These are phyloP conservation scores for Hypercompe scribonia DNA, from an alignment of 2,888 invertebrate genomes.

Conservation along the genomic window DNA sequence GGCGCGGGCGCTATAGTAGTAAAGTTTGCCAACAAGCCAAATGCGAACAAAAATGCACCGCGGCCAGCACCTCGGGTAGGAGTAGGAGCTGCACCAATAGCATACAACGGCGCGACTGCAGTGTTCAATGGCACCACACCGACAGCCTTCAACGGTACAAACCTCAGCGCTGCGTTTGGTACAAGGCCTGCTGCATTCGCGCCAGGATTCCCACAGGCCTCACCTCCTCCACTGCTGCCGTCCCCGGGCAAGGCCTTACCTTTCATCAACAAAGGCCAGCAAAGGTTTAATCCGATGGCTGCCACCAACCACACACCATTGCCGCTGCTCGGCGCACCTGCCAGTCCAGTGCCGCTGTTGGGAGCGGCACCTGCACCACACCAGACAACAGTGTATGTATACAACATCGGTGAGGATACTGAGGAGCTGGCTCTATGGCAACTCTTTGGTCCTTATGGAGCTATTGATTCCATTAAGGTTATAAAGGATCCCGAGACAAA, in stretches of 20 bases:
- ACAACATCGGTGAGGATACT: conserved; percentile 84
- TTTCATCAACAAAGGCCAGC: conserved; percentile 84
- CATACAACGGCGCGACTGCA: conserved; percentile 77
- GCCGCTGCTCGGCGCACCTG: conserved; percentile 79
- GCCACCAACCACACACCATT: conserved; percentile 79
- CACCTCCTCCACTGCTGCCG: conserved; percentile 81
- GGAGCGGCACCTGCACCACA: conserved; percentile 75
- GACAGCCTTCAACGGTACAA: conserved; percentile 76
- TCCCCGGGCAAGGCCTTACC: conserved; percentile 84
- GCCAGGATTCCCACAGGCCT: conserved; percentile 78
- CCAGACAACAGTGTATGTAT: conserved; percentile 85
- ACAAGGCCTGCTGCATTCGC: conserved; percentile 75
- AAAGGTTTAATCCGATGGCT: conserved; percentile 84
- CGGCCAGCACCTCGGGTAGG: conserved; percentile 73
- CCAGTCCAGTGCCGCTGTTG: conserved; percentile 79
- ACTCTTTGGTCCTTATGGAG: conserved; percentile 84
- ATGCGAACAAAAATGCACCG: conserved; percentile 76
- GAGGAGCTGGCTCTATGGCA: conserved; percentile 85
- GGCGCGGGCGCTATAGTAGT: conserved; percentile 81
- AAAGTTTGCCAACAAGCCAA: conserved; percentile 84
- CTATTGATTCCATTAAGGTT: conserved; percentile 85
- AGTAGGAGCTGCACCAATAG: conserved; percentile 67
- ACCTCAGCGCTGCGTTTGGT: conserved; percentile 75
- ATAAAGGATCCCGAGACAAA: conserved; percentile 85
- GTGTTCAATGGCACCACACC: conserved; percentile 76